A percentile compares a stretch with the other conserved stretches of the same genome.
phyloP scores from a whole-genome alignment of 1,140 invertebrate species.

The Brevipalpus yothersi region DNA sequence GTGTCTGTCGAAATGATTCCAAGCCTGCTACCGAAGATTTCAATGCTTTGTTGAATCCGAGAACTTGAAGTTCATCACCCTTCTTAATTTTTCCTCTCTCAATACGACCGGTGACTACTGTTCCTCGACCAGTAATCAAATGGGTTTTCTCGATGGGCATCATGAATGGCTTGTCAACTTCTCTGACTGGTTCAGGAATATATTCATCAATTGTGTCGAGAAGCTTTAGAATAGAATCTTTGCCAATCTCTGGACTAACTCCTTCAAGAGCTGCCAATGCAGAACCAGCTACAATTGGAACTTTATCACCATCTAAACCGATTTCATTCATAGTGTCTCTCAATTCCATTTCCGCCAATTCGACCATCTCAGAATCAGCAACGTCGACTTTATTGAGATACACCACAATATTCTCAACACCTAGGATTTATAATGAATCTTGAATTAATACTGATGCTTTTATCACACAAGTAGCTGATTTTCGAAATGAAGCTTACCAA shows the following conservation, averaged over 20 bases:
- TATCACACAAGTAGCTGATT: background rate
- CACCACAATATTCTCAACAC: slow-evolving; percentile 60
- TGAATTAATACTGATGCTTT: no score
- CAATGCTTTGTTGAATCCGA: slow-evolving; percentile 63
- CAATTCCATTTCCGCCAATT: slow-evolving; percentile 30
- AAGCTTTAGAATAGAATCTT: slow-evolving; percentile 51
- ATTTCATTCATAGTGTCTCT: slow-evolving; percentile 24
- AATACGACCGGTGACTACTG: slow-evolving; percentile 53
- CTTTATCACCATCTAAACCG: slow-evolving; percentile 27
- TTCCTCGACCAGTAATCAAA: slow-evolving; percentile 74
- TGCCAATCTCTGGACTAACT: slow-evolving; percentile 56
- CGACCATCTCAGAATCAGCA: slow-evolving; percentile 29
- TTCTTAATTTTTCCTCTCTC: slow-evolving; percentile 78
- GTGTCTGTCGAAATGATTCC: slow-evolving; percentile 93
- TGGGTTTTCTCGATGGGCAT: slow-evolving; percentile 78
- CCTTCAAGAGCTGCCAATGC: slow-evolving; percentile 28
- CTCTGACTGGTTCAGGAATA: slow-evolving; percentile 69
- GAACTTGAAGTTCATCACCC: slow-evolving; percentile 69
- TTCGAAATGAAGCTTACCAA: slow-evolving; percentile 11
- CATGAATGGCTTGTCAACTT: slow-evolving; percentile 81
- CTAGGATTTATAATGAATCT: background rate
- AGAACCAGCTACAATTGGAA: slow-evolving; percentile 29
- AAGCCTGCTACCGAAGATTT: slow-evolving; percentile 70
- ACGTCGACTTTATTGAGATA: slow-evolving; percentile 68
- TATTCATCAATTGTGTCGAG: slow-evolving; percentile 57